Percentiles rank a stretch among this genome's conserved stretches.
phyloP scores from a whole-genome alignment of 2,888 invertebrate species.

The Acleris laterana region DNA sequence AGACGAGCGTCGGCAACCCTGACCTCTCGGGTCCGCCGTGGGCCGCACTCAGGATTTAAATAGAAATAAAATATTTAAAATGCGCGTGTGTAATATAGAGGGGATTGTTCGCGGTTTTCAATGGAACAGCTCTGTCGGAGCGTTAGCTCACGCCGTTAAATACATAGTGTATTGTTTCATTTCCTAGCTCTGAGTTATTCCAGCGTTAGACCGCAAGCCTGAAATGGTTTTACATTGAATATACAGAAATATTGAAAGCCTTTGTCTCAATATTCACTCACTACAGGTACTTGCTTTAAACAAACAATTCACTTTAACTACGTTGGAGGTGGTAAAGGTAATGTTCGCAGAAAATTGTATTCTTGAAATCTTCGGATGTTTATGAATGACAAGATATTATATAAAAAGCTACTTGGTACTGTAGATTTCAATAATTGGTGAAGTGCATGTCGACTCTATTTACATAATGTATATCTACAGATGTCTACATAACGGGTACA shows the following conservation, averaged over 20 bases:
- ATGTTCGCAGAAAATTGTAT: not conserved
- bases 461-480: too few species aligned
- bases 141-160: constrained; percentile 57
- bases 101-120: constrained; percentile 50
- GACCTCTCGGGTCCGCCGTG: constrained; percentile 73
- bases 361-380: not conserved
- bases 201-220: constrained; percentile 21
- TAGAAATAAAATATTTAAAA: constrained; percentile 42
- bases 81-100: constrained; percentile 44
- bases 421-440: too few species aligned
- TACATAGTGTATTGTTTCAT: constrained; percentile 53
- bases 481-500: too few species aligned
- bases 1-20: constrained; percentile 82
- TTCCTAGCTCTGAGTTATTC: constrained; percentile 41
- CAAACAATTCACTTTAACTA: constrained; percentile 1
- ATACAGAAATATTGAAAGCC: constrained; percentile 12
- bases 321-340: not conserved
- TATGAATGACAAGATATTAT: too few species aligned
- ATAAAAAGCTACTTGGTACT: too few species aligned
- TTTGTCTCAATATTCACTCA: constrained; percentile 17
- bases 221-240: constrained; percentile 28
- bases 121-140: constrained; percentile 47
- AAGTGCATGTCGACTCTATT: too few species aligned
- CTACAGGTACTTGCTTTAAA: not conserved
- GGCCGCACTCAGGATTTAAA: constrained; percentile 63